These are phyloP conservation scores for Strix occidentalis DNA, from an alignment of 2,797 vertebrate species.

Conservation along the genomic window DNA sequence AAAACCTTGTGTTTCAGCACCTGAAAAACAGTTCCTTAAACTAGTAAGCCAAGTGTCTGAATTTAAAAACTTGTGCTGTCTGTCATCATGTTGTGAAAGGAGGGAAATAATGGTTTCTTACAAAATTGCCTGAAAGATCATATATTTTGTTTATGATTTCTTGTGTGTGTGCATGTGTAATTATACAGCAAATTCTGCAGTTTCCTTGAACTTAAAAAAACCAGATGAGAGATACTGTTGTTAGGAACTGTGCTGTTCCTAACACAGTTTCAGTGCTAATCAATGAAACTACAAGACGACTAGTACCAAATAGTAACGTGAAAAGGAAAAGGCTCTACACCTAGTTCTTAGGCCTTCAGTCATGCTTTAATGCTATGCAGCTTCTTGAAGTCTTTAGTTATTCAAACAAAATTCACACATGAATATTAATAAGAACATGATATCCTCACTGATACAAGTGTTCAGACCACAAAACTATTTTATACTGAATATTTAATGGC, in stretches of 20 bases:
- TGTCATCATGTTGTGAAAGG: not conserved
- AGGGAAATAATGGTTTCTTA: not conserved
- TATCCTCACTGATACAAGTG: not conserved
- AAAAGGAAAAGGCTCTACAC: not conserved
- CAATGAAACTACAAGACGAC: not conserved
- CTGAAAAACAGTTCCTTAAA: not conserved
- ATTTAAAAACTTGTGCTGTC: not conserved
- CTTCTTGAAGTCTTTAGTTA: not conserved
- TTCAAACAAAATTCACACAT: not conserved
- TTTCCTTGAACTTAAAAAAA: not conserved
- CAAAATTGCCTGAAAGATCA: not conserved
- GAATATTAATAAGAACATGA: not conserved
- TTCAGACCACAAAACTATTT: not conserved
- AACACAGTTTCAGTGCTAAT: not conserved
- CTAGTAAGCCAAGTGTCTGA: not conserved
- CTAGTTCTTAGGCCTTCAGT: not conserved
- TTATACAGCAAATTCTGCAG: not conserved
- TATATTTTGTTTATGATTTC: not conserved
- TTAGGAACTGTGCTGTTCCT: not conserved
- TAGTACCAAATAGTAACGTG: rapidly evolving
- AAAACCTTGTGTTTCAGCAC: not conserved
- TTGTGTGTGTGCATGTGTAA: not conserved
- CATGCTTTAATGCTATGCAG: not conserved
- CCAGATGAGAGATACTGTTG: not conserved
- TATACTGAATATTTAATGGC: not conserved